These are phyloP conservation scores for Drosophila mayri DNA, from an alignment of 1,140 invertebrate species.

Conservation along the genomic window DNA sequence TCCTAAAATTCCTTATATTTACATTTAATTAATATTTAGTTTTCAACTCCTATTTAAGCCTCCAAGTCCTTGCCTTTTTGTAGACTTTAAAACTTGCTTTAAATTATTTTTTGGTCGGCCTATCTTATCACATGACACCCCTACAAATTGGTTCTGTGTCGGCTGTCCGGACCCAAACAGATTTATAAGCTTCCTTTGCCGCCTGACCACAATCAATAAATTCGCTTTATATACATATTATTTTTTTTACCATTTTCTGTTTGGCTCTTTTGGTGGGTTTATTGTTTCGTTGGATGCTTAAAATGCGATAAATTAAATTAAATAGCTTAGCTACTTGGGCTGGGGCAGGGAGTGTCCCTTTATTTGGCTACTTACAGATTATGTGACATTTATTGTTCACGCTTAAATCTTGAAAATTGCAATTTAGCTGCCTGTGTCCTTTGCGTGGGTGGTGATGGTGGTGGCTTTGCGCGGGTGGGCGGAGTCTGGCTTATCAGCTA, in stretches of 20 bases:
- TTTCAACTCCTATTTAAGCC: neutral
- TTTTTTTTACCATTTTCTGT: conserved; percentile 34
- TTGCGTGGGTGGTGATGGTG: conserved; percentile 26
- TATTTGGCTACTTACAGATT: conserved; percentile 83
- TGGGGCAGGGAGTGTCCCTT: conserved; percentile 39
- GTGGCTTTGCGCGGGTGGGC: neutral
- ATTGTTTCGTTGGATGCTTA: conserved; percentile 78
- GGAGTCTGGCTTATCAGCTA: conserved; percentile 53
- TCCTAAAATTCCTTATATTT: too few species aligned
- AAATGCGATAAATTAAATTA: conserved; percentile 83
- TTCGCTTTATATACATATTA: conserved; percentile 62
- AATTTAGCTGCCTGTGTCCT: conserved; percentile 69
- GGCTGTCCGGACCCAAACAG: neutral
- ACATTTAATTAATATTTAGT: neutral
- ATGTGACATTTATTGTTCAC: conserved; percentile 83
- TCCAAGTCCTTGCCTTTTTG: too few species aligned
- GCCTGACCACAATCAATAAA: conserved; percentile 73
- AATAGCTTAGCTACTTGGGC: conserved; percentile 48
- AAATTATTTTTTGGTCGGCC: neutral
- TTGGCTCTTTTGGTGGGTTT: conserved; percentile 37
- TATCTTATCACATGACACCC: conserved; percentile 27
- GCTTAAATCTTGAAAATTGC: conserved; percentile 82
- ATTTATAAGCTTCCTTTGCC: conserved; percentile 22
- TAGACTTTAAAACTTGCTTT: neutral
- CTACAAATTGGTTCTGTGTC: conserved; percentile 30